Evolutionary conservation across 92 coral and sea anemone species (phyloP), one percentile per base, ranked within the genome.

Genomic region (Paragorgia papillata): DNA sequence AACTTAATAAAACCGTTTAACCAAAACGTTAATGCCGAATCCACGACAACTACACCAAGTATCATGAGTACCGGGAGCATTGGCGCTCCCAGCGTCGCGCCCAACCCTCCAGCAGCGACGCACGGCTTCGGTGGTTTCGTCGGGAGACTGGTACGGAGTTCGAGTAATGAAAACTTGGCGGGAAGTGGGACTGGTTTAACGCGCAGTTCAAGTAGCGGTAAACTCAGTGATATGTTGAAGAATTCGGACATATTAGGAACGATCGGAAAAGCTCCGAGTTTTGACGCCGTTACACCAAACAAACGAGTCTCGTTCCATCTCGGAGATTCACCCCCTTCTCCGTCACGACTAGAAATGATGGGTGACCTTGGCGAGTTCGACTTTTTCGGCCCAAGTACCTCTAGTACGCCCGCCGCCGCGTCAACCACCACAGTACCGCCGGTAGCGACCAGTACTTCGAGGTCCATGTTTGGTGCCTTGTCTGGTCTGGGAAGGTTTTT

Each of bases 101-200:
- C 58, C 24, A 48, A 41, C 56, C 50, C 43, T 22, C 66, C 71
- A 13, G 53, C 64, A 25, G 69, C 73, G 27, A 57, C 57, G 0
- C 70, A 59, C 18, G 81, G 81, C 41, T 49, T 83, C 26, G 65
- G 78, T 30, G 66, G 82, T 54, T 75, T 75, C 24, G 81, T 95
- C 25, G 97, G 97, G 9, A 84, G 95, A 7, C 79, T 95, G 64
- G 70, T 91, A 31, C 88, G 99, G 44, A 85, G 96, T 5, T 96
- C 99, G 12, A 95, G 99, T 62, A 95, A 93, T 65, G 92, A 96
- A 9, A 91, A 95, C 54, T 76, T 95, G 74, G 90, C 83, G 56
- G 87, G 83, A 19, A 79, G 68, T 2, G 33, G 68, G 82, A 62
- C 44, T 12, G 85, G 97, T 17, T 64, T 93, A 28, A 61, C 71